A percentile compares a stretch with the other conserved stretches of the same genome.
Evolutionary conservation across 1,140 invertebrate species (phyloP).

Genomic region (Heliconius eleuchia): DNA sequence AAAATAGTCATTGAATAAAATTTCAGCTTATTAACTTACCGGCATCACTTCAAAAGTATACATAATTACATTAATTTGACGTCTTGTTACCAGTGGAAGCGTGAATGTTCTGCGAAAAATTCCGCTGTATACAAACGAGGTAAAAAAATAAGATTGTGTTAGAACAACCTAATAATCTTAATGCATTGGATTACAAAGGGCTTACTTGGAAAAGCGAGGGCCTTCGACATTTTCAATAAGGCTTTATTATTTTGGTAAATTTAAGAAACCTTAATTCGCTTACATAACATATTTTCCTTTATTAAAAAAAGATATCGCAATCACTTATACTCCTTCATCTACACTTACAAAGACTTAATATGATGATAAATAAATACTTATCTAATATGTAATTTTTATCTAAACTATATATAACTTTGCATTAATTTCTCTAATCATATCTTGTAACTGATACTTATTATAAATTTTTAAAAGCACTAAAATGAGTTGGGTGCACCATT

Average conservation of each 20-base stretch:
- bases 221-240: constrained; percentile 5
- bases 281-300: neutral
- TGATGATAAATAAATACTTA: neutral
- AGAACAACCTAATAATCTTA: constrained; percentile 70
- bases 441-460: neutral
- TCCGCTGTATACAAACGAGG: constrained; percentile 46
- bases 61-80: constrained; percentile 44
- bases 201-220: constrained; percentile 28
- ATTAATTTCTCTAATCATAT: neutral
- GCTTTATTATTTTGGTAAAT: constrained; percentile 12
- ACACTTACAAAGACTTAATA: neutral
- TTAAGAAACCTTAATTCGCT: neutral
- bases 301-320: neutral
- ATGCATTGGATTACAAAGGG: constrained; percentile 68
- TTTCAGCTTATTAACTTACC: constrained; percentile 19
- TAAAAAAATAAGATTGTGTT: constrained; percentile 58
- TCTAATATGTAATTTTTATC: no score
- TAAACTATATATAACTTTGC: no score
- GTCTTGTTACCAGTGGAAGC: constrained; percentile 30
- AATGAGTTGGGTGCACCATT: constrained; percentile 42
- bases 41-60: constrained; percentile 36
- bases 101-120: constrained; percentile 34
- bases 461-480: neutral
- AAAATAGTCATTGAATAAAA: constrained; percentile 3
- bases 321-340: no score